Evolutionary conservation across 2,113 vertebrate genomes (phyloP).

Genomic region (Strigops habroptila): DNA sequence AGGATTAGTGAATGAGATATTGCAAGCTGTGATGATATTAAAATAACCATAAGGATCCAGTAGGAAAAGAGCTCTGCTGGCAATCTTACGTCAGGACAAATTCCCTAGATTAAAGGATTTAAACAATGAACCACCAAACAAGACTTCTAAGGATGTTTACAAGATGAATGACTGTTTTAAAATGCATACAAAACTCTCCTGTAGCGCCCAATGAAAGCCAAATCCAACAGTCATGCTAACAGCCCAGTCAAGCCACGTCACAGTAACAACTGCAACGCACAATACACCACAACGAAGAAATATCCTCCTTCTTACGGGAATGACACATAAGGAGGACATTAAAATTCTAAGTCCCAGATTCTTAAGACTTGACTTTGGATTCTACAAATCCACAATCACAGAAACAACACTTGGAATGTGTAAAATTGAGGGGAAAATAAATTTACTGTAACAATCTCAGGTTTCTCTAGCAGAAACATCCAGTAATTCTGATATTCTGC

Average conservation of each 20-base stretch:
- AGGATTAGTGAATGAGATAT: not conserved
- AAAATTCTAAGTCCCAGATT: not conserved
- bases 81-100: not conserved
- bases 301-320: not conserved
- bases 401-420: not conserved
- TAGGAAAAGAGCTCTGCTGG: not conserved
- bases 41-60: not conserved
- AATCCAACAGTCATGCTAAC: not conserved
- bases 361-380: not conserved
- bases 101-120: not conserved
- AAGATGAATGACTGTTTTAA: not conserved
- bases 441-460: not conserved
- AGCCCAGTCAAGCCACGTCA: not conserved
- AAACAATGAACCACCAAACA: not conserved
- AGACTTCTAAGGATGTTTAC: not conserved
- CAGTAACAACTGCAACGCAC: not conserved
- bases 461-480: not conserved
- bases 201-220: not conserved
- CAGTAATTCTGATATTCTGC: not conserved
- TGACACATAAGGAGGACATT: not conserved
- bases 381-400: not conserved
- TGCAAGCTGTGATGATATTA: not conserved
- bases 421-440: not conserved
- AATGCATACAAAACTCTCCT: not conserved
- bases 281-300: fast-evolving